These are phyloP conservation scores for Ectemnius lituratus DNA, from an alignment of 2,888 invertebrate species.

Conservation along the genomic window DNA sequence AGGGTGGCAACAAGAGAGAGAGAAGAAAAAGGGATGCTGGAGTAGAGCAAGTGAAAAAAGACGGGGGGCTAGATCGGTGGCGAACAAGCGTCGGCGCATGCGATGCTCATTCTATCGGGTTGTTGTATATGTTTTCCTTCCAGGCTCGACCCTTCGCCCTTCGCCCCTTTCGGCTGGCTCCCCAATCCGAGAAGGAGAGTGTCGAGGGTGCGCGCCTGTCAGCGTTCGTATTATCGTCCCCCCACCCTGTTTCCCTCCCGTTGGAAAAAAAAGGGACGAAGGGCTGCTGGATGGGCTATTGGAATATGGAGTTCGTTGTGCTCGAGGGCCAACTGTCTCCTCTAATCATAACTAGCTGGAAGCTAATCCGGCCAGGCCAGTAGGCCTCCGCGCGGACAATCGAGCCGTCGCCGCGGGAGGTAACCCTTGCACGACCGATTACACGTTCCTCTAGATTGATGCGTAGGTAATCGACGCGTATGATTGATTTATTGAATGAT, in stretches of 20 bases:
- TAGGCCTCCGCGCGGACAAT: too few relatives aligned
- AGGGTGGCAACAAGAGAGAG: conserved; percentile 17
- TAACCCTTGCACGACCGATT: too few relatives aligned
- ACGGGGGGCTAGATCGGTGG: conserved; percentile 2
- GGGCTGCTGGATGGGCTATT: conserved; percentile 29
- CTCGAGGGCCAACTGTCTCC: conserved; percentile 74
- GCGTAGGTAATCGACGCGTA: background rate
- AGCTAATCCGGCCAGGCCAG: conserved; percentile 63
- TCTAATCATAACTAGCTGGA: conserved; percentile 75
- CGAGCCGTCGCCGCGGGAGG: too few relatives aligned
- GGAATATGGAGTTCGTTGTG: conserved; percentile 57
- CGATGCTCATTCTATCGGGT: conserved; percentile 74
- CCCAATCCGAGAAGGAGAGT: conserved; percentile 40
- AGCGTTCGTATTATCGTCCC: conserved; percentile 74
- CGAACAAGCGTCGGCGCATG: conserved; percentile 55
- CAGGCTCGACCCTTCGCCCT: conserved; percentile 52
- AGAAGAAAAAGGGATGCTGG: conserved; percentile 10
- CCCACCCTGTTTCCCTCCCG: conserved; percentile 37
- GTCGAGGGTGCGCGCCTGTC: conserved; percentile 72
- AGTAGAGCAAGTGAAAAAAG: conserved; percentile 18
- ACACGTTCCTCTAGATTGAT: background rate
- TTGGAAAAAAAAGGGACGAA: conserved; percentile 9
- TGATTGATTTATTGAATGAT: too few relatives aligned
- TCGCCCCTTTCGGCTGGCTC: conserved; percentile 33
- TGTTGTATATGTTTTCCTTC: conserved; percentile 72